Evolutionary conservation across 2,797 vertebrate species (phyloP), one percentile per base, ranked within the genome.

Genomic region (Pipistrellus pipistrellus): DNA sequence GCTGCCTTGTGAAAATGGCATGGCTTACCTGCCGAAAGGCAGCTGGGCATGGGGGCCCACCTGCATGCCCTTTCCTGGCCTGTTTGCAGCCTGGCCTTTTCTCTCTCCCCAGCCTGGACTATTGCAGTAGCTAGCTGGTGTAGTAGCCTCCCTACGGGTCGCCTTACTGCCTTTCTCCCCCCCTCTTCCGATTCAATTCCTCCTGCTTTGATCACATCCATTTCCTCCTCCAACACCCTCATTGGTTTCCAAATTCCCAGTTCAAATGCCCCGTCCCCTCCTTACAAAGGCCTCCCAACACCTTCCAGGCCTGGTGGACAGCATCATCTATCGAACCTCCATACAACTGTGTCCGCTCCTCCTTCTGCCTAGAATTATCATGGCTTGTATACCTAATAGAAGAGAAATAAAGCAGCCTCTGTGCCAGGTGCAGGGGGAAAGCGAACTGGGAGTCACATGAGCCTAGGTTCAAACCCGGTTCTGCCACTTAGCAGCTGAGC

Each of bases 1-100:
- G 46, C 51, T 62, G 92, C 51, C 84, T 68, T 23, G 8, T 81
- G 89, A 25, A 86, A 73, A 32, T 0, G 6, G n/a, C 30, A 7
- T 68, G 32, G 90, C 23, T 11, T 38, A 77, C 81, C 72, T 30
- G 90, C 85, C 44, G 38, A 38, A 82, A 85, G 48, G 53, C n/a
- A 32, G 48, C 41, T 0, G 30, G n/a, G 44, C 21, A 12, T 66
- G 0, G 57, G 30, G 35, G 18, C 64, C 51, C 8, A 9, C 27
- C 55, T 8, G 4, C 1, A 0, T 17, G 68, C 32, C 81, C 68
- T 55, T 10, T 48, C n/a, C 35, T 5, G 48, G 57, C 48, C 68
- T 17, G 8, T 38, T 17, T 20, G 59, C n/a, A 25, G 53, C 13
- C 21, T 0, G 6, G 14, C n/a, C 17, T 38, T 35, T 5, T n/a